phyloP scores from a whole-genome alignment of 1,140 invertebrate species.

The Drosophila burlai region DNA sequence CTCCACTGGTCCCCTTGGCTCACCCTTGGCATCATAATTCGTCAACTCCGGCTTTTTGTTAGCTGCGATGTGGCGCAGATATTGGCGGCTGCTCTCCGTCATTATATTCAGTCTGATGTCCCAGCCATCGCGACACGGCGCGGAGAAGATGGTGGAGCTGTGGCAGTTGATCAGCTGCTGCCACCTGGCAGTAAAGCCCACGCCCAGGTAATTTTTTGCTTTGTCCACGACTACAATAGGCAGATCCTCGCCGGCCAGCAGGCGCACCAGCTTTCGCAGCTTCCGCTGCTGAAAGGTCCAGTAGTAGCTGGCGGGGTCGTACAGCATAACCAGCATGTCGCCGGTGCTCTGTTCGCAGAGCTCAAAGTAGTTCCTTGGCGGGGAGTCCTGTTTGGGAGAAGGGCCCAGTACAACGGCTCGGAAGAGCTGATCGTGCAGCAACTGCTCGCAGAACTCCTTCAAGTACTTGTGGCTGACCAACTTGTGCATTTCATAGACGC shows the following conservation, averaged over 20 bases:
- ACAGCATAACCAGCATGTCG: slow-evolving; percentile 48
- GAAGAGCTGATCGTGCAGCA: slow-evolving; percentile 39
- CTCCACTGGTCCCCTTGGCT: slow-evolving; percentile 7
- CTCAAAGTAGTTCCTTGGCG: slow-evolving; percentile 38
- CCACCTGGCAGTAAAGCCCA: slow-evolving; percentile 19
- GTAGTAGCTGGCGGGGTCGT: slow-evolving; percentile 47
- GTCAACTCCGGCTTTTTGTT: slow-evolving; percentile 28
- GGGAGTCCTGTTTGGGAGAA: slow-evolving; percentile 5
- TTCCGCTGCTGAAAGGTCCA: slow-evolving; percentile 44
- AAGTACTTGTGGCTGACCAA: slow-evolving; percentile 49
- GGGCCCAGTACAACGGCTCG: slow-evolving; percentile 29
- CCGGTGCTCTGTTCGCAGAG: slow-evolving; percentile 9
- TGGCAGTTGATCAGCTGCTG: slow-evolving; percentile 22
- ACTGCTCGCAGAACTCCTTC: slow-evolving; percentile 50
- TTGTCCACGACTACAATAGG: slow-evolving; percentile 43
- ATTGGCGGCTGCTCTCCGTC: slow-evolving; percentile 19
- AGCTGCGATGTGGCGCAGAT: slow-evolving; percentile 39
- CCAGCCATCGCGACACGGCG: slow-evolving; percentile 13
- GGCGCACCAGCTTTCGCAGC: slow-evolving; percentile 39
- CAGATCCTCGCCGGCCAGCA: slow-evolving; percentile 30
- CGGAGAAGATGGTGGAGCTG: slow-evolving; percentile 15
- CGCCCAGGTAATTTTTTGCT: slow-evolving; percentile 46
- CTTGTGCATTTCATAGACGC: slow-evolving; percentile 54
- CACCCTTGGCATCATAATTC: slow-evolving; percentile 26
- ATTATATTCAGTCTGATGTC: background rate